Evolutionary conservation across 1,140 invertebrate genomes (phyloP).

Genomic region (Bombus pascuorum): DNA sequence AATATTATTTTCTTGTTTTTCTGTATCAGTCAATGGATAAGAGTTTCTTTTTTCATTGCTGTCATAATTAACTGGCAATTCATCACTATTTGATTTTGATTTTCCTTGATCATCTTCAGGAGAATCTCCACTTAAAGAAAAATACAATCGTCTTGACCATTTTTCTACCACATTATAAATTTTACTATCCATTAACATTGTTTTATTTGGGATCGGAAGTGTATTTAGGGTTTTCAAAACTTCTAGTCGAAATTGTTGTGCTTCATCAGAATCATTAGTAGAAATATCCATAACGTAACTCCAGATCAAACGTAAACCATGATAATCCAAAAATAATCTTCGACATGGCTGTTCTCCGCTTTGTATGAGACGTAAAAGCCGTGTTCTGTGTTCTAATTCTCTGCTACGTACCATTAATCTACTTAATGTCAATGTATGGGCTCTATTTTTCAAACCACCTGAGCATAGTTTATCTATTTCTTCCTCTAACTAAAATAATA

Average conservation of each 20-base stretch:
- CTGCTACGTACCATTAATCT: constrained; percentile 96
- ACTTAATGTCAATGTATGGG: constrained; percentile 93
- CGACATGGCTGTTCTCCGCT: constrained; percentile 91
- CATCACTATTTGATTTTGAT: constrained; percentile 63
- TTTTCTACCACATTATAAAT: constrained; percentile 91
- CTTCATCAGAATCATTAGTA: constrained; percentile 82
- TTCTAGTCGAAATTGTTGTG: constrained; percentile 85
- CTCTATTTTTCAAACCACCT: constrained; percentile 92
- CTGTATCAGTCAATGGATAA: constrained; percentile 52
- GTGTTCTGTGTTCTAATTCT: constrained; percentile 87
- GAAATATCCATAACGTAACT: constrained; percentile 93
- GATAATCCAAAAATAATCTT: constrained; percentile 96
- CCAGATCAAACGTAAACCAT: constrained; percentile 94
- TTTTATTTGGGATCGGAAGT: constrained; percentile 96
- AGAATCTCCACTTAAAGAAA: constrained; percentile 73
- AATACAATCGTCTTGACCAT: constrained; percentile 85
- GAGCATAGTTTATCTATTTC: constrained; percentile 89
- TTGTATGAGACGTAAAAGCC: constrained; percentile 87
- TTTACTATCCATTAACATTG: constrained; percentile 95
- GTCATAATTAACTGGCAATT: constrained; percentile 62
- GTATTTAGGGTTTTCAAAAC: constrained; percentile 91
- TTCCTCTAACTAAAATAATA: constrained; percentile 87
- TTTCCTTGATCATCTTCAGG: constrained; percentile 79
- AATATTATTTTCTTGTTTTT: constrained; percentile 70
- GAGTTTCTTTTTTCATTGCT: constrained; percentile 68